These are phyloP conservation scores for Phylloscopus trochiloides DNA, from an alignment of 2,113 vertebrate genomes.

Conservation along the genomic window DNA sequence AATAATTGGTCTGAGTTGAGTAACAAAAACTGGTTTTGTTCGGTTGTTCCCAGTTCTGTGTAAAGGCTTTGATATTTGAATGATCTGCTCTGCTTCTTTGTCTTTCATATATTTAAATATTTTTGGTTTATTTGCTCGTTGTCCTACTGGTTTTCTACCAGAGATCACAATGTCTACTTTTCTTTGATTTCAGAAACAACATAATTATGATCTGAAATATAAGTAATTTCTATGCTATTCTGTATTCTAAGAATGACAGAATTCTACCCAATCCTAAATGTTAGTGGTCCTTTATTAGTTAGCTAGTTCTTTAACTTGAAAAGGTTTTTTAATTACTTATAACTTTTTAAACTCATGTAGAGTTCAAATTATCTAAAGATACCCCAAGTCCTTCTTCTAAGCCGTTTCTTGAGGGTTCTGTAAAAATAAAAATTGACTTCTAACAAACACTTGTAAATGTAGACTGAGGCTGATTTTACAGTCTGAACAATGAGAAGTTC, in stretches of 20 bases:
- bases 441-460: background rate
- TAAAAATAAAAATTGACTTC: background rate
- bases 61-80: background rate
- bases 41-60: background rate
- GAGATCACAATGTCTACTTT: background rate
- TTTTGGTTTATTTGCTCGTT: background rate
- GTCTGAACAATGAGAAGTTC: background rate
- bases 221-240: background rate
- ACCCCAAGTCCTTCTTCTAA: background rate
- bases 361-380: background rate
- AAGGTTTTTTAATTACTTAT: background rate
- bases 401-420: background rate
- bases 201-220: background rate
- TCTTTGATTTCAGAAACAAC: background rate
- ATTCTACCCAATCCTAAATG: background rate
- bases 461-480: background rate
- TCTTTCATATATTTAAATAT: background rate
- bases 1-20: background rate
- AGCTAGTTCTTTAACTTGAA: background rate
- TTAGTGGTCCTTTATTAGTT: background rate
- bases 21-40: background rate
- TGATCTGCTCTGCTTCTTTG: background rate
- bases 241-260: background rate
- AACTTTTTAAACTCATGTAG: background rate
- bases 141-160: background rate